These are phyloP conservation scores for Drosophila parabipectinata DNA, from an alignment of 1,140 invertebrate species.

Conservation along the genomic window DNA sequence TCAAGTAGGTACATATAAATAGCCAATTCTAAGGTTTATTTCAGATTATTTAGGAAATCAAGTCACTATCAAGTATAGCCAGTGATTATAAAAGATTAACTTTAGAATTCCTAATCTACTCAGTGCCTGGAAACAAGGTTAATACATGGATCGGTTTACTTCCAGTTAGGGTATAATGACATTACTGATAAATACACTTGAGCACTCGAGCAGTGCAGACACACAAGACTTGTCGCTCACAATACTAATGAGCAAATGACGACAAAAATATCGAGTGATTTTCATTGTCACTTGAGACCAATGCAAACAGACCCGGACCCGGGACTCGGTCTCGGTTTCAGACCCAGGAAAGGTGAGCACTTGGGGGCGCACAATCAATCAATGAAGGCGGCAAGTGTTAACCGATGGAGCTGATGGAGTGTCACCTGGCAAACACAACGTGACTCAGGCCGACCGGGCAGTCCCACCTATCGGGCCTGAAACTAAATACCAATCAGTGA, in stretches of 20 bases:
- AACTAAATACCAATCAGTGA: slow-evolving; percentile 15
- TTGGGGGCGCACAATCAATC: slow-evolving; percentile 58
- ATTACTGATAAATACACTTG: slow-evolving; percentile 10
- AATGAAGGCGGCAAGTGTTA: slow-evolving; percentile 30
- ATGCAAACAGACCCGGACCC: slow-evolving; percentile 55
- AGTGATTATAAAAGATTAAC: not conserved
- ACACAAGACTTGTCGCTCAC: slow-evolving; percentile 45
- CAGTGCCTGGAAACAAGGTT: not conserved
- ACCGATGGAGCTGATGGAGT: slow-evolving; percentile 2
- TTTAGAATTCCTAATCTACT: not conserved
- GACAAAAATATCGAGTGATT: slow-evolving; percentile 68
- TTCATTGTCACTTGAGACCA: slow-evolving; percentile 73
- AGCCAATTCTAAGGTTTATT: no score
- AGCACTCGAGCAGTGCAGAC: slow-evolving; percentile 1
- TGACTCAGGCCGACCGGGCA: slow-evolving; percentile 39
- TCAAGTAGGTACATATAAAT: no score
- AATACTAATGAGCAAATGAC: slow-evolving; percentile 71
- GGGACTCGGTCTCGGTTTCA: slow-evolving; percentile 3
- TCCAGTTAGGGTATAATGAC: slow-evolving; percentile 8
- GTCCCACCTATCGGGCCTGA: slow-evolving; percentile 21
- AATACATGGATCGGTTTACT: not conserved
- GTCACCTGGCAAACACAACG: slow-evolving; percentile 40
- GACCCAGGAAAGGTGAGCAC: slow-evolving; percentile 30
- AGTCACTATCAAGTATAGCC: not conserved
- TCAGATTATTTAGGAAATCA: not conserved